Base-by-base conservation (phyloP, 23 tunicate genomes). In the Phallusia fumigata region DNA sequence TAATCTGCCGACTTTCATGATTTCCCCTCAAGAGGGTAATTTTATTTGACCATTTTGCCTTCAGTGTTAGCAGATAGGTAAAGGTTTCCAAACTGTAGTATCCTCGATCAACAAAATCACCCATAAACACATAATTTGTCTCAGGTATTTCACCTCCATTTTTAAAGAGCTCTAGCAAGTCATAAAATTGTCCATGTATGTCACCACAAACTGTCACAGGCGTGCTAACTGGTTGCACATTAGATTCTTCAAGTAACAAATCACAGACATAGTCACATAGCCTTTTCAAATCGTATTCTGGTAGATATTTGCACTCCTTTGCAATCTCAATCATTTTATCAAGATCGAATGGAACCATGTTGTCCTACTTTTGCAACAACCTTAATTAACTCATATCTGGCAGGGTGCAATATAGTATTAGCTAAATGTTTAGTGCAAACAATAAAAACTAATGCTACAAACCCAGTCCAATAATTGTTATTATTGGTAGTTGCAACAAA, bases 111-210 rank as follows among this genome's bases (percentile, higher is more conserved):
- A 91, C 97, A 92, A 97, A 97, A 76, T 97, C 99, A 15, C 99
- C 99, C 95, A 97, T 86, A 53, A 97, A 97, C 53, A 97, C 76
- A 76, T 97, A 97, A 76, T 86, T 92, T 31, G 97, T 97, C 16
- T 92, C 97, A 19, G 97, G 97, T n/a, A 97, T 75, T 83, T 97
- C 97, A 16, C 99, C 99, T 0, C 99, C 99, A 69, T 90, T 94
- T 47, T 86, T 80, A 75, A 97, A 97, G 45, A 97, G 82, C 77
- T 97, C 95, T 0, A 97, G 86, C 52, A 97, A 76, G 64, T 97
- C 99, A 79, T 97, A 97, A 84, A 97, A 97, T 86, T 97, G 99
- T 0, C 99, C 99, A 86, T 97, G 99, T 0, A 97, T 97, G 82
- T 97, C 99, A 44, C 99, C 99, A 76, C 99, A 97, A 1, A 97